Evolutionary conservation across 53 echinoderm and acorn worm species (phyloP).

Genomic region (Echinarachnius parma): DNA sequence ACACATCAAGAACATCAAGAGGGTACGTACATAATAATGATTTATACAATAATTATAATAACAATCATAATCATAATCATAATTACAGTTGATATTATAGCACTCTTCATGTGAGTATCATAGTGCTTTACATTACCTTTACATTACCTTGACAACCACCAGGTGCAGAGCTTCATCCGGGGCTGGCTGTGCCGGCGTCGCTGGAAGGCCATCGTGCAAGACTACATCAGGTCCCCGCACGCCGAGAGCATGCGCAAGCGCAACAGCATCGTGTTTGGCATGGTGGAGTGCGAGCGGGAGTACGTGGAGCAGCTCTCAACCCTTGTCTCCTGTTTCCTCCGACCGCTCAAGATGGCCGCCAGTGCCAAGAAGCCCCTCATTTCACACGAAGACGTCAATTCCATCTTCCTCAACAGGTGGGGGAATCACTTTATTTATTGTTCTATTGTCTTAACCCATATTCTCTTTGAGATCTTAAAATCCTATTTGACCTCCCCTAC

Average conservation of each 20-base stretch:
- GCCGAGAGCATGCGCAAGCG: slow-evolving; percentile 99
- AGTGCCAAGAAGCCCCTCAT: slow-evolving; percentile 98
- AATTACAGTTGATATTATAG: no score
- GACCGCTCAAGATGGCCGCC: slow-evolving; percentile 99
- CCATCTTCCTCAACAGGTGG: slow-evolving; percentile 97
- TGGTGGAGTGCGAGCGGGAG: slow-evolving; percentile 99
- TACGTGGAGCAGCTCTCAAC: slow-evolving; percentile 99
- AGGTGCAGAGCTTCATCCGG: slow-evolving; percentile 99
- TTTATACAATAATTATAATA: no score
- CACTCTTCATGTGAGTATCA: no score
- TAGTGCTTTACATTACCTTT: no score
- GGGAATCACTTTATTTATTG: no score
- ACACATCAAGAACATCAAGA: slow-evolving; percentile 94
- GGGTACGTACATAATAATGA: slow-evolving; percentile 76
- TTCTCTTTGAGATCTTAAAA: no score
- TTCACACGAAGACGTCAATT: slow-evolving; percentile 98
- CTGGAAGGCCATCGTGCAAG: slow-evolving; percentile 99
- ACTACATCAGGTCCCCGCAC: slow-evolving; percentile 97
- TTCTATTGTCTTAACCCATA: no score
- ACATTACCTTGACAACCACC: no score
- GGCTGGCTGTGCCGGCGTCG: slow-evolving; percentile 94
- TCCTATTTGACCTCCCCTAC: no score
- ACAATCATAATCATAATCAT: no score
- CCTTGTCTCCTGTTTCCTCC: slow-evolving; percentile 88
- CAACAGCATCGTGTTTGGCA: slow-evolving; percentile 96